Conservation (phyloP, 2,113 vertebrate genomes). For the Rhinopomastus cyanomelas region DNA sequence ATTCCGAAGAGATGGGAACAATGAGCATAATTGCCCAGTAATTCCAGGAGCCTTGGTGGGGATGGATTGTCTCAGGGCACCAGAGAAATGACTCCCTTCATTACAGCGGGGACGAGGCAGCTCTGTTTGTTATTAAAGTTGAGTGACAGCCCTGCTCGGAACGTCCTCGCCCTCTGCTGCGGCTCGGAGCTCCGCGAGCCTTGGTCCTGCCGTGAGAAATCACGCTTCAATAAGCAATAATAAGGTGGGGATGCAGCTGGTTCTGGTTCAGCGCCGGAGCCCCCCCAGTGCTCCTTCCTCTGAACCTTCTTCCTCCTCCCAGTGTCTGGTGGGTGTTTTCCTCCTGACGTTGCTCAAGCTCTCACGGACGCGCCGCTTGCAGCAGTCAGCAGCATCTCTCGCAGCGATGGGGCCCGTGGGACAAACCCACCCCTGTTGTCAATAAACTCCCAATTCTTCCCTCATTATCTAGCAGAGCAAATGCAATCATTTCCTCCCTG, state of each 20-base stretch:
- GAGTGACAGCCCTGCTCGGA: background rate
- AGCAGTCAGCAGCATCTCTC: background rate
- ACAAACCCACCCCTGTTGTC: background rate
- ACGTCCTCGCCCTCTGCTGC: background rate
- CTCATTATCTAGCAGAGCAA: conserved; percentile 37
- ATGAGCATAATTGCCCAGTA: background rate
- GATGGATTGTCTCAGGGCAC: background rate
- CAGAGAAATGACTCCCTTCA: background rate
- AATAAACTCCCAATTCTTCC: background rate
- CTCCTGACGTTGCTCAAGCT: background rate
- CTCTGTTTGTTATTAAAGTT: background rate
- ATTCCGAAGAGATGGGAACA: background rate
- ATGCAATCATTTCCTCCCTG: conserved; percentile 45
- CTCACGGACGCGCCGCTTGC: background rate
- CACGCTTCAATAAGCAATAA: background rate
- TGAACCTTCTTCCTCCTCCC: background rate
- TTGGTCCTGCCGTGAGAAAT: background rate
- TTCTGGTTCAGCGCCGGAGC: background rate
- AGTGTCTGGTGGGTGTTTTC: background rate
- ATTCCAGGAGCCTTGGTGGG: background rate
- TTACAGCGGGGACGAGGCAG: background rate
- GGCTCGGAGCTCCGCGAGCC: background rate
- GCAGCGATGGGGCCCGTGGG: background rate
- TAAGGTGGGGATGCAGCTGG: background rate
- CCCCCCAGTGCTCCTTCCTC: background rate